A percentile compares a stretch with the other conserved stretches of the same genome.
These are phyloP conservation scores for Drosophila rellima DNA, from an alignment of 2,888 invertebrate species.

Conservation along the genomic window DNA sequence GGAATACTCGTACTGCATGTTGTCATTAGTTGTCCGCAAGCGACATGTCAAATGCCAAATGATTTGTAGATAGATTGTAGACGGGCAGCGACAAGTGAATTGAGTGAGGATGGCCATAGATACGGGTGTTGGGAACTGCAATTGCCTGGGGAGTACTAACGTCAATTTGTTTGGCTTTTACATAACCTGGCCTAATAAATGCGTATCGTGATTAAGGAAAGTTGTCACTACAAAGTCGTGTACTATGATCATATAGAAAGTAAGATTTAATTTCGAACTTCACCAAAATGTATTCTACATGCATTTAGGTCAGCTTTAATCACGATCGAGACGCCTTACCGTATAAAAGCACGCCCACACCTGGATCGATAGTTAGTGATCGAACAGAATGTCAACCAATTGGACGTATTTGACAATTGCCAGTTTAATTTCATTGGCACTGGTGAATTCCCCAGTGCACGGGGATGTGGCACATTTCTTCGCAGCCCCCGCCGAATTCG, in stretches of 20 bases:
- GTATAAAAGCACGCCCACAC: conserved; percentile 65
- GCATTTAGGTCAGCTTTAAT: conserved; percentile 55
- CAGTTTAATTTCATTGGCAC: conserved; percentile 11
- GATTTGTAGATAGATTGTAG: conserved; percentile 71
- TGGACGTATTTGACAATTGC: conserved; percentile 41
- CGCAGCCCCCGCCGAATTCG: conserved; percentile 65
- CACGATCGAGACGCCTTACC: conserved; percentile 54
- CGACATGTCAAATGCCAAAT: conserved; percentile 76
- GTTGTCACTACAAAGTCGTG: conserved; percentile 51
- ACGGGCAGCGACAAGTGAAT: conserved; percentile 49
- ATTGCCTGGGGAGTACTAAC: conserved; percentile 45
- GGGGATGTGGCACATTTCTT: conserved; percentile 81
- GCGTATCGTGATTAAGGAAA: conserved; percentile 76
- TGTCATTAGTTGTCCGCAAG: conserved; percentile 77
- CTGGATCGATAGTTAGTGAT: conserved; percentile 49
- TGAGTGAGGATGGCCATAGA: conserved; percentile 25
- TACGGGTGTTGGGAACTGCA: conserved; percentile 30
- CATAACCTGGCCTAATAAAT: conserved; percentile 68
- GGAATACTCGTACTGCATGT: conserved; percentile 46
- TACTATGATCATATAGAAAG: conserved; percentile 52
- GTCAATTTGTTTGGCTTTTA: conserved; percentile 65
- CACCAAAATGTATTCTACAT: conserved; percentile 28
- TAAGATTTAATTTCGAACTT: conserved; percentile 30
- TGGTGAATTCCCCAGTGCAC: neutral
- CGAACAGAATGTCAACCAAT: conserved; percentile 54